Conservation (phyloP, 2,113 vertebrate genomes). For the Alosa alosa region DNA sequence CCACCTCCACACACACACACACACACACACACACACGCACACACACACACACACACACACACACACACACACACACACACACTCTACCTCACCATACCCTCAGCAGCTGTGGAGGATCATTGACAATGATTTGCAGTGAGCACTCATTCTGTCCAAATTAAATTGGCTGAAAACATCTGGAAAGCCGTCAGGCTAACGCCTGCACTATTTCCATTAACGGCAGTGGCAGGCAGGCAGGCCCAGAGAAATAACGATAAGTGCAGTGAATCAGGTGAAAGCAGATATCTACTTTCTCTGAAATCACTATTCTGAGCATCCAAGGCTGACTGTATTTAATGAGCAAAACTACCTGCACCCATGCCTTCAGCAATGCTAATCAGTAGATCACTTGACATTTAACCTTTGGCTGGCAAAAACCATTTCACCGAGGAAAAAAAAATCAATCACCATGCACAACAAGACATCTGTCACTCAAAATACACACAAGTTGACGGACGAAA, state of each 20-base stretch:
- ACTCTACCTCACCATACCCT: background rate
- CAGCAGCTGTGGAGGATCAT: conserved; percentile 51
- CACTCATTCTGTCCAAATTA: conserved; percentile 61
- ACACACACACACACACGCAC: no score
- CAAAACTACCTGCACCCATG: background rate
- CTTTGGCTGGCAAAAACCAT: background rate
- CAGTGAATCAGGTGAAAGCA: conserved; percentile 54
- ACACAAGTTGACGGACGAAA: background rate
- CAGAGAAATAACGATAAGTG: conserved; percentile 51
- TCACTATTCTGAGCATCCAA: background rate
- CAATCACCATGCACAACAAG: background rate
- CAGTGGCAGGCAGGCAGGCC: conserved; percentile 53
- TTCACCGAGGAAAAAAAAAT: background rate
- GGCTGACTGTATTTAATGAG: background rate
- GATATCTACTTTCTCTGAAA: conserved; percentile 21
- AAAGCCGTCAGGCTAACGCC: conserved; percentile 56
- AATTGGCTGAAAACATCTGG: conserved; percentile 59
- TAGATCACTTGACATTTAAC: background rate
- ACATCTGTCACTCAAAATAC: background rate
- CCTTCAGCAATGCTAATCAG: background rate
- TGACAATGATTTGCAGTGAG: conserved; percentile 55
- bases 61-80: background rate
- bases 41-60: background rate
- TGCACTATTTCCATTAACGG: conserved; percentile 66
- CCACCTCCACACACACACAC: background rate